phyloP scores from a whole-genome alignment of 1,140 invertebrate species.

The Zaprionus tsacasi region DNA sequence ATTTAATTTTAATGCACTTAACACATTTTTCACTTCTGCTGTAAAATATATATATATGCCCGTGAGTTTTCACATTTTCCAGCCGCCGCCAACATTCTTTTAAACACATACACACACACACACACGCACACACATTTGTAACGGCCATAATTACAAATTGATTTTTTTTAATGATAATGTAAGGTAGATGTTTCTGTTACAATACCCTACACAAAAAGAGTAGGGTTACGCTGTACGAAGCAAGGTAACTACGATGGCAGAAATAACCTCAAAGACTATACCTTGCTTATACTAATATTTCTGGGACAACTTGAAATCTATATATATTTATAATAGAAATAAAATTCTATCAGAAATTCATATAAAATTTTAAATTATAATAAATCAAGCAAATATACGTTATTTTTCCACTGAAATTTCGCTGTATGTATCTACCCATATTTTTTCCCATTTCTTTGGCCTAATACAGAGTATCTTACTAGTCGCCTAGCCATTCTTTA shows the following conservation, averaged over 20 bases:
- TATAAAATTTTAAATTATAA: no score
- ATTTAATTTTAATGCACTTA: conserved; percentile 78
- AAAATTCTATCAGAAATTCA: no score
- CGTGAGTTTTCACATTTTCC: conserved; percentile 44
- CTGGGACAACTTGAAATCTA: no score
- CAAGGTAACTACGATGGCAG: neutral
- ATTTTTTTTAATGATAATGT: conserved; percentile 72
- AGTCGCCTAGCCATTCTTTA: neutral
- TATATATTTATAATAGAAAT: no score
- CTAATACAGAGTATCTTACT: neutral
- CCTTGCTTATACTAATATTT: no score
- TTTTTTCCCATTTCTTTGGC: neutral
- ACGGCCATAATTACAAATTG: conserved; percentile 72
- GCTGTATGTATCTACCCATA: no score
- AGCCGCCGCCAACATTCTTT: conserved; percentile 4
- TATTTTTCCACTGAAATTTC: no score
- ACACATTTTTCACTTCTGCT: conserved; percentile 72
- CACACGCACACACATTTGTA: conserved; percentile 15
- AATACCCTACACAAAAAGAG: conserved; percentile 18
- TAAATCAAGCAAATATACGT: no score
- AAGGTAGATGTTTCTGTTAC: conserved; percentile 19
- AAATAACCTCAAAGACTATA: neutral
- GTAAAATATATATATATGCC: conserved; percentile 46
- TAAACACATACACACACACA: conserved; percentile 12
- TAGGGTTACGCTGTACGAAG: no score